These are phyloP conservation scores for Clupea harengus DNA, from an alignment of 2,113 vertebrate genomes.

Conservation along the genomic window DNA sequence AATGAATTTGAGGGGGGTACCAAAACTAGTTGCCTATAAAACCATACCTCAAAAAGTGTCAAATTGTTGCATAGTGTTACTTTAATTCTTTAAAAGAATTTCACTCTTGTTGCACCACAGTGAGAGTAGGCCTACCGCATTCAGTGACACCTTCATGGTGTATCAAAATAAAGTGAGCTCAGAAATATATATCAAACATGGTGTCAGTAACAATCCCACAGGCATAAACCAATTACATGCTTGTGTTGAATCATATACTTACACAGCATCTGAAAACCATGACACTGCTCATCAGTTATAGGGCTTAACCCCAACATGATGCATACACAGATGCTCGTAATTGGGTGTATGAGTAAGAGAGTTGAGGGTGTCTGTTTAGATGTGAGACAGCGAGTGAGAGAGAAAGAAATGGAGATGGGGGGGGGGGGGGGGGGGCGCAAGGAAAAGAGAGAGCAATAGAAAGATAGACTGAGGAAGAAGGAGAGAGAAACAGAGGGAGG, in stretches of 20 bases:
- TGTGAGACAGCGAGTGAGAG: not conserved
- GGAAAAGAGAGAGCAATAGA: conserved; percentile 3
- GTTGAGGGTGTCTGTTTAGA: not conserved
- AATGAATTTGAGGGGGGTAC: too few relatives aligned
- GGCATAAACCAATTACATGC: conserved; percentile 9
- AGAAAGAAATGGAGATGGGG: not conserved
- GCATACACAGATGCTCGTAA: not conserved
- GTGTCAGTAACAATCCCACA: not conserved
- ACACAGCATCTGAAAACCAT: not conserved
- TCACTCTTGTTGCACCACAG: not conserved
- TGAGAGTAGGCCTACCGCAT: not conserved
- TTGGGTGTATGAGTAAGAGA: not conserved
- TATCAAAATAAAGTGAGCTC: not conserved
- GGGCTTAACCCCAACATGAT: not conserved
- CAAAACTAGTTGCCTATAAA: too few relatives aligned
- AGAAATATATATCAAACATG: not conserved
- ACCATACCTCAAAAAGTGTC: too few relatives aligned
- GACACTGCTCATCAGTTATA: not conserved
- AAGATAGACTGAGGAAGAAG: not conserved
- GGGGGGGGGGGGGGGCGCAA: not conserved
- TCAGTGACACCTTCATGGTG: not conserved
- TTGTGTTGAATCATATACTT: not conserved
- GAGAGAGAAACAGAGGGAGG: conserved; percentile 29
- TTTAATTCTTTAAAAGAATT: not conserved
- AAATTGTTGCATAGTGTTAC: too few relatives aligned